Conservation (phyloP, 2,797 vertebrate genomes). For the Bradypodion ventrale region DNA sequence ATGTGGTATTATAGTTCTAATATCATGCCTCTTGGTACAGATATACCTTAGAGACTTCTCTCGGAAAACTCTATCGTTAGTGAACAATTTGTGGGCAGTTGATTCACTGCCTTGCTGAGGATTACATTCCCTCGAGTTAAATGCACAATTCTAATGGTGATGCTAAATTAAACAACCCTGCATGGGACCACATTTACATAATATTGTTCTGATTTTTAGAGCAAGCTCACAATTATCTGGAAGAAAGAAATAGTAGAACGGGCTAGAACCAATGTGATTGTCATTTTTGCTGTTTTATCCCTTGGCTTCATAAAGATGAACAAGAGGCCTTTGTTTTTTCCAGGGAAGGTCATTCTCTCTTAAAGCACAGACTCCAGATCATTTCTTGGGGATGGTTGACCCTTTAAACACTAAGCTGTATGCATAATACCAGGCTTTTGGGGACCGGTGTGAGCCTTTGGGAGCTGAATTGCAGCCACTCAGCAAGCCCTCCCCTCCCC, state of each 20-base stretch:
- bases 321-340: constrained; percentile 53
- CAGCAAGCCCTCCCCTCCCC: too few species aligned
- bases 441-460: too few species aligned
- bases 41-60: constrained; percentile 78
- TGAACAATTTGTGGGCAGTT: constrained; percentile 79
- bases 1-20: constrained; percentile 78
- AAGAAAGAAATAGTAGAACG: constrained; percentile 58
- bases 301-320: constrained; percentile 45
- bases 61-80: constrained; percentile 81
- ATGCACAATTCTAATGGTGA: constrained; percentile 79
- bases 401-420: not conserved
- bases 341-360: not conserved
- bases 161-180: constrained; percentile 74
- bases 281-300: constrained; percentile 63
- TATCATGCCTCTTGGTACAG: constrained; percentile 77
- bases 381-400: not conserved
- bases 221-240: constrained; percentile 67
- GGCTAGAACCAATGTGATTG: constrained; percentile 60
- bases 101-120: constrained; percentile 78
- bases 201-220: constrained; percentile 71
- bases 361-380: constrained; percentile 44
- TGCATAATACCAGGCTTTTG: too few species aligned
- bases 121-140: constrained; percentile 79
- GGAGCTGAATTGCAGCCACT: too few species aligned
- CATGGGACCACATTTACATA: constrained; percentile 73